These are phyloP conservation scores for Cancer borealis DNA, from an alignment of 2,888 invertebrate species.

Conservation along the genomic window DNA sequence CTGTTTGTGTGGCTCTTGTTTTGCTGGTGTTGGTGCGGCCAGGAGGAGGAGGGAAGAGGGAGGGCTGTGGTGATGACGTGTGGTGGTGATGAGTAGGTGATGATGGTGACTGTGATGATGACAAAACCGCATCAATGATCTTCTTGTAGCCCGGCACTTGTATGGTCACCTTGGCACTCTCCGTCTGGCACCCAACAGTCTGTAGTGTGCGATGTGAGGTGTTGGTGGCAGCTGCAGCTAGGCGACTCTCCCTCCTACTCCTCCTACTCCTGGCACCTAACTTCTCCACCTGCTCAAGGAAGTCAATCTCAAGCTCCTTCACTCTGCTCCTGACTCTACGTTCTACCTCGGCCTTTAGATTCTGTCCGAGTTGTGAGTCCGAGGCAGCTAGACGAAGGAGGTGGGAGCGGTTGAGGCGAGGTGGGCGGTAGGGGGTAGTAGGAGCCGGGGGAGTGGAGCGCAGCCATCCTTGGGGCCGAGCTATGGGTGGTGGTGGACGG, in stretches of 20 bases:
- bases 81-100: neutral
- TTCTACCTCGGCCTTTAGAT: constrained; percentile 58
- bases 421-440: neutral
- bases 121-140: neutral
- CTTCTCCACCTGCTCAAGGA: neutral
- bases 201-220: neutral
- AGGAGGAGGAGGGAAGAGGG: neutral
- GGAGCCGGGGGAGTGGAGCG: constrained; percentile 60
- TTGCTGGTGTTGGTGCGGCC: neutral
- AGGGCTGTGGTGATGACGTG: neutral
- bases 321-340: constrained; percentile 48
- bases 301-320: constrained; percentile 45
- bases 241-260: neutral
- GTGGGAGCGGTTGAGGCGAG: constrained; percentile 62
- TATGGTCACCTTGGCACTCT: neutral
- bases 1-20: neutral
- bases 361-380: constrained; percentile 52
- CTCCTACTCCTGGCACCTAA: neutral
- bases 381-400: constrained; percentile 58
- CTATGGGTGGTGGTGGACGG: neutral
- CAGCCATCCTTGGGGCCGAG: constrained; percentile 62
- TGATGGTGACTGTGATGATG: neutral
- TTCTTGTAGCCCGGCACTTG: neutral
- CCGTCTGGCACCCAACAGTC: constrained; percentile 61
- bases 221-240: neutral